phyloP scores from a whole-genome alignment of 2,888 invertebrate genomes.

The Neria commutata region DNA sequence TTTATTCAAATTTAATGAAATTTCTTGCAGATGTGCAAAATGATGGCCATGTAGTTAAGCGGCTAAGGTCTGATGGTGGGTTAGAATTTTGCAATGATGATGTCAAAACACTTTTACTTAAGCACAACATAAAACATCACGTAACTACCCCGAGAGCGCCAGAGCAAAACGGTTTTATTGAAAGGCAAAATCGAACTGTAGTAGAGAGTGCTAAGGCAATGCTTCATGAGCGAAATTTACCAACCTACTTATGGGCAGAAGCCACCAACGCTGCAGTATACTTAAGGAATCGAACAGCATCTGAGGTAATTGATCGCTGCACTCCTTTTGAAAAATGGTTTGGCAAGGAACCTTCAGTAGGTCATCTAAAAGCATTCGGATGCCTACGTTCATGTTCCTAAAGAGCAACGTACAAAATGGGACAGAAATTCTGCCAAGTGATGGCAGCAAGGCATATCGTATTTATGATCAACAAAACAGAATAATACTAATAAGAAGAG shows the following conservation, averaged over 20 bases:
- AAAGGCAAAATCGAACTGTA: slow-evolving; percentile 20
- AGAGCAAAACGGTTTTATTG: slow-evolving; percentile 19
- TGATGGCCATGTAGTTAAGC: slow-evolving; percentile 16
- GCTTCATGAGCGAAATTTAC: slow-evolving; percentile 13
- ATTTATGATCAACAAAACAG: slow-evolving; percentile 11
- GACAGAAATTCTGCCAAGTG: slow-evolving; percentile 16
- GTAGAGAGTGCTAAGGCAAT: slow-evolving; percentile 21
- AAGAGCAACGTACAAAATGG: slow-evolving; percentile 20
- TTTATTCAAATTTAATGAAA: slow-evolving; percentile 11
- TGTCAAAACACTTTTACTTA: slow-evolving; percentile 8
- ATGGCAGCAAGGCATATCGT: neutral
- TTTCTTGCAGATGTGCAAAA: slow-evolving; percentile 17
- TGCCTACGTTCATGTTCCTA: slow-evolving; percentile 19
- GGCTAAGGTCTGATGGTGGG: slow-evolving; percentile 17
- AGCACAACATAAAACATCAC: slow-evolving; percentile 13
- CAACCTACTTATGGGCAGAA: slow-evolving; percentile 48
- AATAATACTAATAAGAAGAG: slow-evolving; percentile 19
- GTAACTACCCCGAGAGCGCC: slow-evolving; percentile 16
- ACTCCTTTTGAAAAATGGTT: slow-evolving; percentile 38
- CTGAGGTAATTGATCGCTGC: slow-evolving; percentile 25
- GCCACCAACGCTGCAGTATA: slow-evolving; percentile 48
- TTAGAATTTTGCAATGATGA: slow-evolving; percentile 20
- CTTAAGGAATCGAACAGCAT: slow-evolving; percentile 44
- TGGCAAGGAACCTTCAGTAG: slow-evolving; percentile 29
- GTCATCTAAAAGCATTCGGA: slow-evolving; percentile 26